These are phyloP conservation scores for Eulacestoma nigropectus DNA, from an alignment of 2,113 vertebrate genomes.

Conservation along the genomic window DNA sequence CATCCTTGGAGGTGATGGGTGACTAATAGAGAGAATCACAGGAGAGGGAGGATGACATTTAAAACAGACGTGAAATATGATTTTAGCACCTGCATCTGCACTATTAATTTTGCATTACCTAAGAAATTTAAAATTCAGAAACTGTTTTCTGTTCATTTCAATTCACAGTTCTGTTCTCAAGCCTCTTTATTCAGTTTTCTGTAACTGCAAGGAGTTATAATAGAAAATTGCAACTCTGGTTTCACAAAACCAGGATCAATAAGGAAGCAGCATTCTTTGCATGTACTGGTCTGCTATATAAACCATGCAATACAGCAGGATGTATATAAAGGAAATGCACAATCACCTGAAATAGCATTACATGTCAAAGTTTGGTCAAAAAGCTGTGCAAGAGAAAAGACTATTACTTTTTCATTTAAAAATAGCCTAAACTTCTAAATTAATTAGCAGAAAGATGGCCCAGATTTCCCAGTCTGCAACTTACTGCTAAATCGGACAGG, in stretches of 20 bases:
- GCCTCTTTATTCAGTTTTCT: not conserved
- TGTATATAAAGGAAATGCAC: not conserved
- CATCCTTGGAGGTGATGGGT: not conserved
- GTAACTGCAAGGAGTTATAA: not conserved
- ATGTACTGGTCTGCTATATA: not conserved
- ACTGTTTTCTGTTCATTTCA: not conserved
- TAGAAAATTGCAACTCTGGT: not conserved
- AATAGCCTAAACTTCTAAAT: not conserved
- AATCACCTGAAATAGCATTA: not conserved
- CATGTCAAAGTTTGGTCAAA: not conserved
- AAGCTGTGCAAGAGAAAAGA: not conserved
- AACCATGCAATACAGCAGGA: not conserved
- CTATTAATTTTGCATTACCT: not conserved
- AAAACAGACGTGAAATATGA: not conserved
- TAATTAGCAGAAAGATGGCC: not conserved
- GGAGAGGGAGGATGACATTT: not conserved
- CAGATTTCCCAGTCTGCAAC: constrained; percentile 72
- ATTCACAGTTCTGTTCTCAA: not conserved
- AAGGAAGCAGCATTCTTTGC: not conserved
- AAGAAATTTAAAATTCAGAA: not conserved
- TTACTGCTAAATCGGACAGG: constrained; percentile 95
- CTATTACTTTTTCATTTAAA: not conserved
- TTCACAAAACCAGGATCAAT: not conserved
- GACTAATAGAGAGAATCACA: not conserved
- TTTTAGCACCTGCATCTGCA: not conserved